phyloP scores from a whole-genome alignment of 2,888 invertebrate genomes.

The Eupithecia subumbrata region DNA sequence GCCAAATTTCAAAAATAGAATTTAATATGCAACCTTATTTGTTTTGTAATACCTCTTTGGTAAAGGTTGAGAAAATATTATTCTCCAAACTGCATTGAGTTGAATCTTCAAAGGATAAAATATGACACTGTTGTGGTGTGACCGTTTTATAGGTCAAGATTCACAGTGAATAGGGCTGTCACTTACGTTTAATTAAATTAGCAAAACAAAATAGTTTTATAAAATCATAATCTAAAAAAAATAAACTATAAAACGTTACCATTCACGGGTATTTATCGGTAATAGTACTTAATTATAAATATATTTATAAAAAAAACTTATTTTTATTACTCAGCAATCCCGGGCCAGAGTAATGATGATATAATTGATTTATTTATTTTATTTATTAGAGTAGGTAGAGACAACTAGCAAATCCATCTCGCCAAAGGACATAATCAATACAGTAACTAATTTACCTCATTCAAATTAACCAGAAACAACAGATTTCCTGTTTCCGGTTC shows the following conservation, averaged over 20 bases:
- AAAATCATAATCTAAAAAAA: too few relatives aligned
- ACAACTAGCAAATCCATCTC: background rate
- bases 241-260: too few relatives aligned
- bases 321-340: background rate
- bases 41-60: background rate
- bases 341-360: background rate
- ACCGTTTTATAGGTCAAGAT: constrained; percentile 9
- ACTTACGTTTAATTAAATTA: background rate
- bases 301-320: too few relatives aligned
- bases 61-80: constrained; percentile 4
- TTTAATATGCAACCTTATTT: background rate
- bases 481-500: constrained; percentile 2
- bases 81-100: background rate
- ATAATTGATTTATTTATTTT: too few relatives aligned
- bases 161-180: background rate
- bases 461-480: background rate
- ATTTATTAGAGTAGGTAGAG: background rate
- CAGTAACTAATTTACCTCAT: background rate
- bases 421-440: background rate
- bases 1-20: constrained; percentile 11
- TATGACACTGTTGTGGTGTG: background rate
- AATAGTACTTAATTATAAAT: too few relatives aligned
- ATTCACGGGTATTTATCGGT: too few relatives aligned
- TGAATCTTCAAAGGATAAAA: constrained; percentile 12
- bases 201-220: too few relatives aligned